phyloP scores from a whole-genome alignment of 2,888 invertebrate genomes.

The Hirtodrosophila duncani region DNA sequence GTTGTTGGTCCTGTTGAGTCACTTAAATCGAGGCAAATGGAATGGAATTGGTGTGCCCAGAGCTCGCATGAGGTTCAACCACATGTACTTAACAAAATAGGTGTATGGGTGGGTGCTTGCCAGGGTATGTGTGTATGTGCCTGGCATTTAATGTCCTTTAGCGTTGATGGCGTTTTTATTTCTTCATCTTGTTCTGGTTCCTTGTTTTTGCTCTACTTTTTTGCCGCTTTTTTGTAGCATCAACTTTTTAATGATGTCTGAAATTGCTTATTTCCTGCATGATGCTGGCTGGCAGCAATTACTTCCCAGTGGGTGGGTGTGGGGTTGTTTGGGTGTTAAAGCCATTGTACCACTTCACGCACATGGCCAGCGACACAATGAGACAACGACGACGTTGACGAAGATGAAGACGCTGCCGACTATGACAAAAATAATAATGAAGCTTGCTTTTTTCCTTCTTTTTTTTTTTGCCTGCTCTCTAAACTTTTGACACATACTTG shows the following conservation, averaged over 20 bases:
- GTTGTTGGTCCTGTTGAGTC: no score
- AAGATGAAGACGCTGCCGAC: no score
- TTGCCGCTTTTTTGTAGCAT: slow-evolving; percentile 43
- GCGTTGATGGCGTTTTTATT: slow-evolving; percentile 61
- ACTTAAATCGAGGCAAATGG: no score
- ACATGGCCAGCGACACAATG: slow-evolving; percentile 34
- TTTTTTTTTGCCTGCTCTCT: slow-evolving; percentile 18
- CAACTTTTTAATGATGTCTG: slow-evolving; percentile 70
- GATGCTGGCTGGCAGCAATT: slow-evolving; percentile 59
- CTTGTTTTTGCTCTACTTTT: slow-evolving; percentile 15
- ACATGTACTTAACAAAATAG: no score
- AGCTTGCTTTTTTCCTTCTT: slow-evolving; percentile 25
- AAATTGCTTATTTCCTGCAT: slow-evolving; percentile 71
- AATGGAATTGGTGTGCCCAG: no score
- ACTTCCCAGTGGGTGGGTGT: slow-evolving; percentile 33
- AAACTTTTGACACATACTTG: slow-evolving; percentile 48
- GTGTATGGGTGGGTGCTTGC: slow-evolving; percentile 4
- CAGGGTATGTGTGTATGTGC: slow-evolving; percentile 17
- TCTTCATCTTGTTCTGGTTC: slow-evolving; percentile 37
- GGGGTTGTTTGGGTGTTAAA: slow-evolving; percentile 21
- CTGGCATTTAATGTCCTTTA: slow-evolving; percentile 53
- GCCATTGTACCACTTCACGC: slow-evolving; percentile 41
- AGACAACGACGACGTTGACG: slow-evolving; percentile 38
- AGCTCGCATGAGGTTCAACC: no score
- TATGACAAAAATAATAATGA: slow-evolving; percentile 64